Conservation (phyloP, 2,888 invertebrate species). For the Branchinecta sandiegonensis region DNA sequence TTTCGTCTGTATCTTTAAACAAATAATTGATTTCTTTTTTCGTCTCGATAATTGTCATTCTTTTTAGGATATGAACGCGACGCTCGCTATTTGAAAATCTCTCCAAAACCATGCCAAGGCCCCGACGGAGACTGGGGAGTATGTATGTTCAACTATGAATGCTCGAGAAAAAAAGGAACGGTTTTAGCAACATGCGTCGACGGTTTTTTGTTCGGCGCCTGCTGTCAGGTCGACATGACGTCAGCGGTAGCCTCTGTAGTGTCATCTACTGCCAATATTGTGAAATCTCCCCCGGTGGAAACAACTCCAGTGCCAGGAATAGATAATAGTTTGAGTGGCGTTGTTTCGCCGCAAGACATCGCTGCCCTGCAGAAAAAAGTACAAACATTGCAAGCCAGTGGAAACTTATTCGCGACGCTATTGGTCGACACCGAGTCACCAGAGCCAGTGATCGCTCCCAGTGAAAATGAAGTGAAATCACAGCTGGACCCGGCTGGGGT, state of each 20-base stretch:
- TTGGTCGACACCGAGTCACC: neutral
- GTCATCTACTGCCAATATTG: constrained; percentile 13
- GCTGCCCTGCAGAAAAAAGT: neutral
- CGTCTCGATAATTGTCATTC: neutral
- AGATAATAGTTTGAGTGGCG: constrained; percentile 26
- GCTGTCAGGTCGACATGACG: constrained; percentile 50
- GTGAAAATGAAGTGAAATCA: too few relatives aligned
- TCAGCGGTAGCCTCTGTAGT: neutral
- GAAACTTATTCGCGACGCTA: neutral
- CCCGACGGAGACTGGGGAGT: constrained; percentile 48
- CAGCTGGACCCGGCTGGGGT: too few relatives aligned
- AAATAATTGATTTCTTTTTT: too few relatives aligned
- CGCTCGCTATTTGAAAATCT: constrained; percentile 20
- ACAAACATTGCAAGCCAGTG: neutral
- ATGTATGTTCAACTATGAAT: constrained; percentile 89
- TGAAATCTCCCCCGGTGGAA: neutral
- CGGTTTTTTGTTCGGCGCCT: constrained; percentile 79
- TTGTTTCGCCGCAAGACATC: constrained; percentile 21
- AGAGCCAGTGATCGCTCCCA: too few relatives aligned
- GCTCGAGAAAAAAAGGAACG: constrained; percentile 58
- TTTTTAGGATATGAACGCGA: neutral
- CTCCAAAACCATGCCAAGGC: constrained; percentile 25
- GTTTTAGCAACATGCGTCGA: constrained; percentile 84
- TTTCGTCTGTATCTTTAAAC: too few relatives aligned
- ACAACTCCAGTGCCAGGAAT: neutral